These are phyloP conservation scores for Gymnobelideus leadbeateri DNA, from an alignment of 2,113 vertebrate species.

Conservation along the genomic window DNA sequence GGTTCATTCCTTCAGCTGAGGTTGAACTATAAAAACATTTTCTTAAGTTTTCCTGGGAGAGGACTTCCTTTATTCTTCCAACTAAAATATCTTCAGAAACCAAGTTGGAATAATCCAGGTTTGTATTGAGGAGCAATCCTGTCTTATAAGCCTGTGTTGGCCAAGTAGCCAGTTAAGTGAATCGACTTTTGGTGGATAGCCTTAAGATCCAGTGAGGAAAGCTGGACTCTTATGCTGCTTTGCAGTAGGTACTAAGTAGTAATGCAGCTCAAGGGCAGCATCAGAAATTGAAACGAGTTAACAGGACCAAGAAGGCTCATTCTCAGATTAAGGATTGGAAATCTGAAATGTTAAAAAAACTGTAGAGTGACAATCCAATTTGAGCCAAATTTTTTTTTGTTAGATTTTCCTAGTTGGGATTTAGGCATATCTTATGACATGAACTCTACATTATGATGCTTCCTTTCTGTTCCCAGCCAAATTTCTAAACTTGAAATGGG, in stretches of 20 bases:
- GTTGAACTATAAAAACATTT: conserved; percentile 7
- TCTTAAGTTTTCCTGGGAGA: conserved; percentile 41
- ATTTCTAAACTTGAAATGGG: conserved; percentile 42
- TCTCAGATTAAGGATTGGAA: background rate
- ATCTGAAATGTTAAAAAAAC: background rate
- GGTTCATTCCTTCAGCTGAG: conserved; percentile 22
- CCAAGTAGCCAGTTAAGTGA: background rate
- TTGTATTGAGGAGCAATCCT: background rate
- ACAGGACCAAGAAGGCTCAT: background rate
- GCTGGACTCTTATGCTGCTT: background rate
- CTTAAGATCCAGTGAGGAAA: background rate
- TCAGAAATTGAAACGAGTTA: background rate
- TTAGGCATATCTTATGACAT: conserved; percentile 35
- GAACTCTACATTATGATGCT: background rate
- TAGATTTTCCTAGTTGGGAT: background rate
- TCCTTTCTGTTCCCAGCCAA: background rate
- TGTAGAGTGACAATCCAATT: background rate
- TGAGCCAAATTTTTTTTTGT: background rate
- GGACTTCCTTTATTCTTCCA: background rate
- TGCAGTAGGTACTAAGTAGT: background rate
- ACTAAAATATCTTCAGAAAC: conserved; percentile 35
- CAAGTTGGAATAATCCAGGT: conserved; percentile 33
- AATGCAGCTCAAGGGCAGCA: background rate
- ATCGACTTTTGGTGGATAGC: background rate
- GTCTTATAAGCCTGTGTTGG: background rate